Percentiles rank a stretch among this genome's conserved stretches.
Evolutionary conservation across 92 coral and sea anemone species (phyloP).

Genomic region (Porites divaricata): DNA sequence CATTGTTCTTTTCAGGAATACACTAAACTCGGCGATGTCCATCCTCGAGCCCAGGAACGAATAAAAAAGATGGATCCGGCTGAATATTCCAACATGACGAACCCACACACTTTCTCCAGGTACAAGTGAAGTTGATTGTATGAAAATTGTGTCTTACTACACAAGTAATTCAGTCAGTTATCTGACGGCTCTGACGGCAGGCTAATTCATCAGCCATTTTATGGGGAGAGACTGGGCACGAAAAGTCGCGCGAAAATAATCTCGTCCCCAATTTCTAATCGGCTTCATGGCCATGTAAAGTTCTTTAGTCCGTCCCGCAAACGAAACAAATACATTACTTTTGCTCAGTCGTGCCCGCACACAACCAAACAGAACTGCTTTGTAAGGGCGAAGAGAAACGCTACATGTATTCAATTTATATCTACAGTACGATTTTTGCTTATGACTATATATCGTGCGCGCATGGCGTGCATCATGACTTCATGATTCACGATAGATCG

Average conservation of each 20-base stretch:
- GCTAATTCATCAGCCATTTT: conserved; percentile 33
- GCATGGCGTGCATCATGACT: too few relatives aligned
- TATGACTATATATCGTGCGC: too few relatives aligned
- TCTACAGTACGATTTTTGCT: too few relatives aligned
- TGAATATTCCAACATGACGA: conserved; percentile 86
- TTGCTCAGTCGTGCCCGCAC: too few relatives aligned
- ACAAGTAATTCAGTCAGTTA: not conserved
- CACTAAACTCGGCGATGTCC: conserved; percentile 85
- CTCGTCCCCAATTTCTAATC: not conserved
- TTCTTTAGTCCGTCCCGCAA: too few relatives aligned
- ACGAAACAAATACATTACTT: too few relatives aligned
- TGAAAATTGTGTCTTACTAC: not conserved
- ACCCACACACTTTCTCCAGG: conserved; percentile 88
- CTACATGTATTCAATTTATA: too few relatives aligned
- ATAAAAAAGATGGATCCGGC: conserved; percentile 87
- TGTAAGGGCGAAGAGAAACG: too few relatives aligned
- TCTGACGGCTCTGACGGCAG: too few relatives aligned
- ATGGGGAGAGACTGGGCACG: conserved; percentile 16
- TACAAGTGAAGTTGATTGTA: conserved; percentile 4
- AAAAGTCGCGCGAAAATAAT: not conserved
- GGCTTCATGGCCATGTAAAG: not conserved
- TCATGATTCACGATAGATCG: too few relatives aligned
- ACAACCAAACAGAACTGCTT: too few relatives aligned
- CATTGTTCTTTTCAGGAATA: conserved; percentile 64
- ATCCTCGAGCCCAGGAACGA: conserved; percentile 86